Conservation (phyloP, 1,140 invertebrate species). For the Bombus confusus region DNA sequence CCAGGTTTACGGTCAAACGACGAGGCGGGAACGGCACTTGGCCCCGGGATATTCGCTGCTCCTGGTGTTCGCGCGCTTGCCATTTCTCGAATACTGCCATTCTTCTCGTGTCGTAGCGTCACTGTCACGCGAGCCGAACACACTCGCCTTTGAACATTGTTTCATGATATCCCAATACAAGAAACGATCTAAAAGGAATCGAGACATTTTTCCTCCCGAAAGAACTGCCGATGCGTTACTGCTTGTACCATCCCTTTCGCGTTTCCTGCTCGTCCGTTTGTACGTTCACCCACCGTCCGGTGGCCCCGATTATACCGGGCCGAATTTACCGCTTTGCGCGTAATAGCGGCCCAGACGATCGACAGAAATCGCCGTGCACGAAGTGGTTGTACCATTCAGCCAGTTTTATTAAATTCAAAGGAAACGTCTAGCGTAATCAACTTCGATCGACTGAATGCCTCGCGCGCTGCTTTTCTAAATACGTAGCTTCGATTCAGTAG, state of each 20-base stretch:
- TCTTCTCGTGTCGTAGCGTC: slow-evolving; percentile 35
- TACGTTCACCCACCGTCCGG: neutral
- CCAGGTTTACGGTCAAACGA: slow-evolving; percentile 66
- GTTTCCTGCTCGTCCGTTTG: neutral
- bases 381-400: neutral
- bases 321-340: neutral
- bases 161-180: slow-evolving; percentile 20
- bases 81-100: slow-evolving; percentile 46
- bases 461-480: neutral
- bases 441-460: neutral
- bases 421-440: neutral
- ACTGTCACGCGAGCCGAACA: neutral
- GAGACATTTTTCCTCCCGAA: slow-evolving; percentile 24
- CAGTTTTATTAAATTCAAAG: slow-evolving; percentile 9
- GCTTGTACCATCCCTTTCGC: neutral
- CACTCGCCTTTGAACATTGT: neutral
- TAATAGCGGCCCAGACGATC: neutral
- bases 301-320: too few species aligned
- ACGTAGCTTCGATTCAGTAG: neutral
- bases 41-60: neutral
- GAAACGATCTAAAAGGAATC: slow-evolving; percentile 37
- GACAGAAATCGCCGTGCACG: neutral
- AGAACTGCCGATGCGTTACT: neutral
- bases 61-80: neutral
- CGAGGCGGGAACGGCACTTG: slow-evolving; percentile 21